phyloP scores from a whole-genome alignment of 2,797 vertebrate species.

The Chaetodon trifasciatus region DNA sequence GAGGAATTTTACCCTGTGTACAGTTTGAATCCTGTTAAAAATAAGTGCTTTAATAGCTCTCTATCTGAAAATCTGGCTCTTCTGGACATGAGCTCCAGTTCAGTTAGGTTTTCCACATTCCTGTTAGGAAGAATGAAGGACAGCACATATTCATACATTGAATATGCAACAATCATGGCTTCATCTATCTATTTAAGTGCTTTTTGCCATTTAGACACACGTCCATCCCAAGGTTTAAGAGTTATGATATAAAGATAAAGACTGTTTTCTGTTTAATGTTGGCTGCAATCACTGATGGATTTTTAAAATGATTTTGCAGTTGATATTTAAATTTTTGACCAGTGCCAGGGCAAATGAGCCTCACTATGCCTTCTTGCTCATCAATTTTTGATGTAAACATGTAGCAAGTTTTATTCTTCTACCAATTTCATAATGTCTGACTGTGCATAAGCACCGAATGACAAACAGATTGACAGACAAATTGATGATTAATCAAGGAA shows the following conservation, averaged over 20 bases:
- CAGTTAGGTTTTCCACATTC: not conserved
- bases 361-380: no score
- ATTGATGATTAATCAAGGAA: no score
- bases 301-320: not conserved
- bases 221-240: not conserved
- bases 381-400: no score
- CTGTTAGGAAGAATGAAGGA: not conserved
- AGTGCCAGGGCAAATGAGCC: no score
- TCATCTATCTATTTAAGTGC: no score
- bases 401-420: no score
- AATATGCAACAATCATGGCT: not conserved
- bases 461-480: no score
- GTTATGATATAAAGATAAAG: not conserved
- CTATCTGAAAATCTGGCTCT: not conserved
- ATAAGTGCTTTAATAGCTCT: not conserved
- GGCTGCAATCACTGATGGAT: no score
- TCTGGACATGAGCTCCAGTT: not conserved
- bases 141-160: not conserved
- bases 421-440: no score
- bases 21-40: not conserved
- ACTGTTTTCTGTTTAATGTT: not conserved
- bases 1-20: no score
- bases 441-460: no score
- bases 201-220: not conserved
- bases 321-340: no score